phyloP scores from a whole-genome alignment of 2,888 invertebrate genomes.

The Lochmaea crataegi region DNA sequence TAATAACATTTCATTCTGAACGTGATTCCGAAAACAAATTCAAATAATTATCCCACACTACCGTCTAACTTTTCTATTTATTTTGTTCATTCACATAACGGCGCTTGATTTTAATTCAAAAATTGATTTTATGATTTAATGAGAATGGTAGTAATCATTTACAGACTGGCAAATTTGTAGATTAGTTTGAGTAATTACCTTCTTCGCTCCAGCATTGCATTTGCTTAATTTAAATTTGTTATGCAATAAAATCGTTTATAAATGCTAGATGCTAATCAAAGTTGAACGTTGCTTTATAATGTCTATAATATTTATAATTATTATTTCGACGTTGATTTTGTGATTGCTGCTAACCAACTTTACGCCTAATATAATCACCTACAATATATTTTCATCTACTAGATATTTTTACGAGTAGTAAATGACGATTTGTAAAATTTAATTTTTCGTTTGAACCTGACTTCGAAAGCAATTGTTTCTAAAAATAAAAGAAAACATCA shows the following conservation, averaged over 20 bases:
- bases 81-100: too few species aligned
- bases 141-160: constrained; percentile 12
- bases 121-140: constrained; percentile 11
- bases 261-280: not conserved
- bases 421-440: too few species aligned
- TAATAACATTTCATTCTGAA: too few species aligned
- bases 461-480: not conserved
- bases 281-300: not conserved
- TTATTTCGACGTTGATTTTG: not conserved
- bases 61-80: too few species aligned
- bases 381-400: too few species aligned
- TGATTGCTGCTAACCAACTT: not conserved
- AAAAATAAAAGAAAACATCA: constrained; percentile 9
- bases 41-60: too few species aligned
- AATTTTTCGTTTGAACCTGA: not conserved
- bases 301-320: too few species aligned
- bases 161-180: not conserved
- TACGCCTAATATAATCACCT: not conserved
- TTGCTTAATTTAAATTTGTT: constrained; percentile 22
- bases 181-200: constrained; percentile 26
- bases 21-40: too few species aligned
- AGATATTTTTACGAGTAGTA: too few species aligned
- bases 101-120: too few species aligned
- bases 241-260: constrained; percentile 5
- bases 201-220: constrained; percentile 9